These are phyloP conservation scores for Hydriomena furcata DNA, from an alignment of 2,888 invertebrate genomes.

Conservation along the genomic window DNA sequence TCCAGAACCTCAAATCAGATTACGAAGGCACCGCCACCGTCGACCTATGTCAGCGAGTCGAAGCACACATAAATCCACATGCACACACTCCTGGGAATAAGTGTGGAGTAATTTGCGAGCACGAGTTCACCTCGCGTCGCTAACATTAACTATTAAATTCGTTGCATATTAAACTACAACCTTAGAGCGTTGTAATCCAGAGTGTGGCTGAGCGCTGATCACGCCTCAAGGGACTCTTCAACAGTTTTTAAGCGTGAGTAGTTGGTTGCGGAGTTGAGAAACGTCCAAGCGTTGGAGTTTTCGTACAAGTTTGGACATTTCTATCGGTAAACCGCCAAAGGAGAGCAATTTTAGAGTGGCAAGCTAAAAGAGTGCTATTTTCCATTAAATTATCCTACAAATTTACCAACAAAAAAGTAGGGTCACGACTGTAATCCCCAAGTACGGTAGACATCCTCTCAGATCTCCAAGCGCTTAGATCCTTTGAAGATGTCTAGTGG, in stretches of 20 bases:
- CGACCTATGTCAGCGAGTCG: constrained; percentile 64
- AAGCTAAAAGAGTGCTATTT: no score
- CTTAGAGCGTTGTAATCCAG: constrained; percentile 67
- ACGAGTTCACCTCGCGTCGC: constrained; percentile 68
- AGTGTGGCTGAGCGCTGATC: constrained; percentile 54
- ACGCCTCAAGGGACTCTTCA: constrained; percentile 51
- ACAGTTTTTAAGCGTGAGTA: constrained; percentile 46
- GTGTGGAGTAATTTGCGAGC: constrained; percentile 79
- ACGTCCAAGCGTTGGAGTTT: constrained; percentile 10
- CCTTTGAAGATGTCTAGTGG: no score
- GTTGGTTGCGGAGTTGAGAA: constrained; percentile 24
- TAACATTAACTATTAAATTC: constrained; percentile 82
- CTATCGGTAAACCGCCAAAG: background rate
- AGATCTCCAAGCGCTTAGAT: no score
- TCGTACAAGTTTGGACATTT: background rate
- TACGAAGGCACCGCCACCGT: constrained; percentile 41
- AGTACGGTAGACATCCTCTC: no score
- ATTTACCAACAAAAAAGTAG: no score
- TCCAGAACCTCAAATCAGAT: constrained; percentile 47
- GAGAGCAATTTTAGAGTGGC: no score
- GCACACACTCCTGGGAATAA: constrained; percentile 63
- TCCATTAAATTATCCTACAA: no score
- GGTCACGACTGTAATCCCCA: no score
- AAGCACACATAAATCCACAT: constrained; percentile 72
- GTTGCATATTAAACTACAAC: constrained; percentile 81